Evolutionary conservation across 2,888 invertebrate species (phyloP).

Genomic region (Blomia tropicalis): DNA sequence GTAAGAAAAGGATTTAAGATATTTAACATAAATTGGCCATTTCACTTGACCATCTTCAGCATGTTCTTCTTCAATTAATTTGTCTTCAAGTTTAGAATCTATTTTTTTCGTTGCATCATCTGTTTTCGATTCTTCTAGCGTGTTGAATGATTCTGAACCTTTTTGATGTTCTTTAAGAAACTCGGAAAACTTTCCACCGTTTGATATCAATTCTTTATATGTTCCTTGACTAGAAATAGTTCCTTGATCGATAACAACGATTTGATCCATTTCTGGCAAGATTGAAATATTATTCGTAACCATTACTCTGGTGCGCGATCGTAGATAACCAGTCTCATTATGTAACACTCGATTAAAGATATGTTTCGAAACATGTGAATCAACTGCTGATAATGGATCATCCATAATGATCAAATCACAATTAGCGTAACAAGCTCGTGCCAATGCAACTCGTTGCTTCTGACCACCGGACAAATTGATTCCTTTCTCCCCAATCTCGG

Average conservation of each 20-base stretch:
- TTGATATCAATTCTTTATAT: conserved; percentile 69
- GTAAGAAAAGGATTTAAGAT: conserved; percentile 63
- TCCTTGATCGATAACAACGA: conserved; percentile 73
- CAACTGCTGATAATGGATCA: conserved; percentile 39
- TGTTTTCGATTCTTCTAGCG: neutral
- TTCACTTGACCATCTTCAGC: conserved; percentile 45
- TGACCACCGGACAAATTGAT: conserved; percentile 22
- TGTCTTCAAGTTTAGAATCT: neutral
- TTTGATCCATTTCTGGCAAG: conserved; percentile 71
- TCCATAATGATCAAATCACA: conserved; percentile 38
- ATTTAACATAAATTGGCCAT: conserved; percentile 70
- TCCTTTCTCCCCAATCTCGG: conserved; percentile 36
- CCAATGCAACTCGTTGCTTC: conserved; percentile 34
- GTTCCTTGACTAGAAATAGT: conserved; percentile 72
- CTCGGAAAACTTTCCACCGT: conserved; percentile 47
- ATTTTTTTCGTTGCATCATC: neutral
- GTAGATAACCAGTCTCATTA: conserved; percentile 37
- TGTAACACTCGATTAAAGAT: conserved; percentile 38
- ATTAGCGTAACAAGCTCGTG: conserved; percentile 56
- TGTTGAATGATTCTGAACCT: neutral
- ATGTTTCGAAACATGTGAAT: conserved; percentile 38
- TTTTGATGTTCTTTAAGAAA: conserved; percentile 32
- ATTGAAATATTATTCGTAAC: conserved; percentile 92
- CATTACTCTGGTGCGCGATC: conserved; percentile 57
- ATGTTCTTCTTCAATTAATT: conserved; percentile 24